These are phyloP conservation scores for Drosophila ananassae DNA, from an alignment of 1,140 invertebrate species.

Conservation along the genomic window DNA sequence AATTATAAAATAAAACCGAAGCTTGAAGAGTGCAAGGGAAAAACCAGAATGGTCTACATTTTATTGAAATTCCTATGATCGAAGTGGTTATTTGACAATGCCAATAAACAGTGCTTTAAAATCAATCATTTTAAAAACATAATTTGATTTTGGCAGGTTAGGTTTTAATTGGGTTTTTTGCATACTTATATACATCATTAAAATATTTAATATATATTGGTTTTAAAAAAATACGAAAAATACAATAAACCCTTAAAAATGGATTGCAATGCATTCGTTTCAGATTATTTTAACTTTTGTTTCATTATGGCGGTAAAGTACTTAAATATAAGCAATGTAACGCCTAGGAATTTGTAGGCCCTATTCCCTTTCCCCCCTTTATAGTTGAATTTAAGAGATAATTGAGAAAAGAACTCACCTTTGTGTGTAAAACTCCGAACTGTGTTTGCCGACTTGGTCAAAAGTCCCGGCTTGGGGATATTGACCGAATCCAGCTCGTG, in stretches of 20 bases:
- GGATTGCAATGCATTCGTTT: no score
- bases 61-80: neutral
- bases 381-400: no score
- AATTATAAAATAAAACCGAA: neutral
- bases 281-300: no score
- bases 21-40: neutral
- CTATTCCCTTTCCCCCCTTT: no score
- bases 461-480: conserved; percentile 88
- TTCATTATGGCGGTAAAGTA: no score
- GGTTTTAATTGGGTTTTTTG: neutral
- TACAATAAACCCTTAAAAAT: no score
- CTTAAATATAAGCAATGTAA: no score
- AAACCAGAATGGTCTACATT: conserved; percentile 6
- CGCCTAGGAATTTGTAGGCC: neutral
- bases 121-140: neutral
- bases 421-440: conserved; percentile 93
- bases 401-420: conserved; percentile 85
- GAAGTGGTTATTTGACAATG: neutral
- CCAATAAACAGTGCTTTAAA: neutral
- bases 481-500: conserved; percentile 86
- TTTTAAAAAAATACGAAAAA: no score
- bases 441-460: conserved; percentile 91
- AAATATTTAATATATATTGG: no score
- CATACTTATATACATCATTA: no score
- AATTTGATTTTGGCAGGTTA: neutral